phyloP scores from a whole-genome alignment of 2,888 invertebrate species.

The Acanthosepion pharaonis region DNA sequence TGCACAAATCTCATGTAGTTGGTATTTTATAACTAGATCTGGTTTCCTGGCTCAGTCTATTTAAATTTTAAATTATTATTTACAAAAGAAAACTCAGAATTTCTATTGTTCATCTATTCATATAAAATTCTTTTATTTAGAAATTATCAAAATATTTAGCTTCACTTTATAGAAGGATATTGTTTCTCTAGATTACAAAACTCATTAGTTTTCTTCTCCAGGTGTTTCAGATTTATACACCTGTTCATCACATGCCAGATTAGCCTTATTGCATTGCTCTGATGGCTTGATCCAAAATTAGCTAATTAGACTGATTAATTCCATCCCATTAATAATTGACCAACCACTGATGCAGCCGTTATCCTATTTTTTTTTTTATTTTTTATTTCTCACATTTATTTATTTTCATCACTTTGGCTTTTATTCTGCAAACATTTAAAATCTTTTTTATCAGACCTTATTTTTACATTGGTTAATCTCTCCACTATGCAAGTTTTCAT shows the following conservation, averaged over 20 bases:
- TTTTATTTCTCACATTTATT: neutral
- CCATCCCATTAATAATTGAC: neutral
- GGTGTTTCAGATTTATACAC: neutral
- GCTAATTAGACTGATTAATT: neutral
- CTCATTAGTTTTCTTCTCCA: neutral
- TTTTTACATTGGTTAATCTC: no score
- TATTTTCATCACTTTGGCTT: neutral
- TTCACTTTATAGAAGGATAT: neutral
- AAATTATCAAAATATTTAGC: no score
- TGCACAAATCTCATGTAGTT: no score
- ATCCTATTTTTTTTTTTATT: neutral
- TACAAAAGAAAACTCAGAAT: no score
- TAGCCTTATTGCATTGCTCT: neutral
- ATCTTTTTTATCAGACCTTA: no score
- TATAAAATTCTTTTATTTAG: no score
- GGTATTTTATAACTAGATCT: no score
- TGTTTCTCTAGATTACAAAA: neutral
- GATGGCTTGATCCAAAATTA: neutral
- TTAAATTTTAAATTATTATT: no score
- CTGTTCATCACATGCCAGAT: neutral
- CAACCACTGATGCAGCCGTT: neutral
- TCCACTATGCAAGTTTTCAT: no score
- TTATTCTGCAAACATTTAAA: no score
- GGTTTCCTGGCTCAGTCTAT: no score
- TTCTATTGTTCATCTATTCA: no score